phyloP scores from a whole-genome alignment of 2,797 vertebrate genomes.

The Petrocephalus sullivani region DNA sequence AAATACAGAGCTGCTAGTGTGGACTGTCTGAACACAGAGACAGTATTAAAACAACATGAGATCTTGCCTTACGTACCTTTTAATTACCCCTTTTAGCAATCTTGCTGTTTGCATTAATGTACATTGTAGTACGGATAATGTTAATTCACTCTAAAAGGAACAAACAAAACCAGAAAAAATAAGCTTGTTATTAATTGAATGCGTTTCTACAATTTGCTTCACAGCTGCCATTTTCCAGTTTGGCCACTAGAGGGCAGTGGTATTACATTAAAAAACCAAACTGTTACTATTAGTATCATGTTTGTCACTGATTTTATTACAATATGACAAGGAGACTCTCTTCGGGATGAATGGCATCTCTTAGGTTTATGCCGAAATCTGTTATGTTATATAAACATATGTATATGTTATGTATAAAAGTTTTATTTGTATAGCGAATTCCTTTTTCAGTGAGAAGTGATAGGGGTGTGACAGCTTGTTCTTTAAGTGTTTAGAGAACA shows the following conservation, averaged over 20 bases:
- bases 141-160: neutral
- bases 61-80: neutral
- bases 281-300: neutral
- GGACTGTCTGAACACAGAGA: neutral
- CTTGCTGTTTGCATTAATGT: neutral
- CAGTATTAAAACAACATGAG: neutral
- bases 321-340: neutral
- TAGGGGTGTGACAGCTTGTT: constrained; percentile 7
- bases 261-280: neutral
- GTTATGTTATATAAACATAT: neutral
- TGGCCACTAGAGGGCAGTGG: constrained; percentile 39
- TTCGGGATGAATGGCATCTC: neutral
- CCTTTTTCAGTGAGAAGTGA: neutral
- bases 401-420: no score
- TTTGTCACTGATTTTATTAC: neutral
- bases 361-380: neutral
- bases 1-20: neutral
- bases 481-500: constrained; percentile 19
- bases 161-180: neutral
- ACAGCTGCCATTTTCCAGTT: constrained; percentile 3
- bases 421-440: constrained; percentile 1
- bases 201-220: neutral
- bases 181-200: neutral
- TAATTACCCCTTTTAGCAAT: neutral
- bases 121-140: neutral